A percentile compares a stretch with the other conserved stretches of the same genome.
These are phyloP conservation scores for Drosophila affinis DNA, from an alignment of 2,888 invertebrate species.

Conservation along the genomic window DNA sequence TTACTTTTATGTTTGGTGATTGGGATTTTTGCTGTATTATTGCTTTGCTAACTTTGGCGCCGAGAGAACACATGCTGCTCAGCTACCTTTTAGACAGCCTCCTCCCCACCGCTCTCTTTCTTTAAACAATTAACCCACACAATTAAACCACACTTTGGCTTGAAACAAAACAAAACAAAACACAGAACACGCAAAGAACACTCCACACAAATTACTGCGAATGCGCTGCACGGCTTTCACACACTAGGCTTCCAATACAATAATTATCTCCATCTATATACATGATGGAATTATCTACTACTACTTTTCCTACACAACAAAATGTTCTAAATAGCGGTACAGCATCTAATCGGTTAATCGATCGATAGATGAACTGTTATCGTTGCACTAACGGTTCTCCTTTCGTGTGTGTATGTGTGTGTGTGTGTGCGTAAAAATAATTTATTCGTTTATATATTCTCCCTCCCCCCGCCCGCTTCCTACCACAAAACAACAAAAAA, in stretches of 20 bases:
- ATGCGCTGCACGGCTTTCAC: constrained; percentile 20
- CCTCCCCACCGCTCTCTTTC: not conserved
- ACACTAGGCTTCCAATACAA: constrained; percentile 9
- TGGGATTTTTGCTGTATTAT: constrained; percentile 9
- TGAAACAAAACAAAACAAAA: constrained; percentile 6
- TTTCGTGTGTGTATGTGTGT: constrained; percentile 28
- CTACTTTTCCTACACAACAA: not conserved
- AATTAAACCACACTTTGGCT: constrained; percentile 3
- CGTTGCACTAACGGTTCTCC: constrained; percentile 22
- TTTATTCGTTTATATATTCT: constrained; percentile 2
- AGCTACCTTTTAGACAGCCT: constrained; percentile 13
- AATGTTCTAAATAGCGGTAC: not conserved
- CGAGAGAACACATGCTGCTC: constrained; percentile 38
- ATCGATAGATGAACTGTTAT: not conserved
- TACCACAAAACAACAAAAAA: constrained; percentile 3
- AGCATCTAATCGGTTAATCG: not conserved
- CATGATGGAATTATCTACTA: constrained; percentile 11
- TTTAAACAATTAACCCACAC: constrained; percentile 1
- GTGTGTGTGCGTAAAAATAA: constrained; percentile 26
- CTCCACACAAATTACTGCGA: constrained; percentile 3
- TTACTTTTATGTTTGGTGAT: constrained; percentile 10
- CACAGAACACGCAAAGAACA: not conserved
- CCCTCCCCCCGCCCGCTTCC: not conserved
- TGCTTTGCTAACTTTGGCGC: constrained; percentile 22
- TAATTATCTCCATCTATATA: not conserved